Evolutionary conservation across 2,113 vertebrate genomes (phyloP).

Genomic region (Eonycteris spelaea): DNA sequence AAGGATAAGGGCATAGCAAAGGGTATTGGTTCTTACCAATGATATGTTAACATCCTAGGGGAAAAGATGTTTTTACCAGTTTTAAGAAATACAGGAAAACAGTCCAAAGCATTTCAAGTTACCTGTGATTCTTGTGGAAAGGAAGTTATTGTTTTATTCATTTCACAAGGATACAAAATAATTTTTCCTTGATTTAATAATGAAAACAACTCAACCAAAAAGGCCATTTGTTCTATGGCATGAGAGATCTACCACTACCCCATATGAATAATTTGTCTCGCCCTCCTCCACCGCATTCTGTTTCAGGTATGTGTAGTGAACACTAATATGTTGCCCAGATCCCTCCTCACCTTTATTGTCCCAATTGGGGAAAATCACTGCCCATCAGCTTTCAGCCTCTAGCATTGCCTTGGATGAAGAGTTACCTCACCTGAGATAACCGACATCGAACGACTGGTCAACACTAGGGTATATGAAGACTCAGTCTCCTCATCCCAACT

Average conservation of each 20-base stretch:
- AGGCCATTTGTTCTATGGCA: background rate
- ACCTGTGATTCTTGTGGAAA: background rate
- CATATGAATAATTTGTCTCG: background rate
- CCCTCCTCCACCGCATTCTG: background rate
- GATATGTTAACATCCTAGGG: background rate
- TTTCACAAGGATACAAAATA: background rate
- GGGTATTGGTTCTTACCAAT: background rate
- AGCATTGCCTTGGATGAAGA: background rate
- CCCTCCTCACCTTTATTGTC: background rate
- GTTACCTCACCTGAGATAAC: background rate
- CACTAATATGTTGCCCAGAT: background rate
- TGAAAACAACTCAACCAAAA: background rate
- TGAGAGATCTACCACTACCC: background rate
- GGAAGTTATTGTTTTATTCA: background rate
- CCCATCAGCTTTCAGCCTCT: background rate
- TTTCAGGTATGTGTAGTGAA: background rate
- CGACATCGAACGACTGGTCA: background rate
- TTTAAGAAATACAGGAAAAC: background rate
- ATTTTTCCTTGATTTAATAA: conserved; percentile 5
- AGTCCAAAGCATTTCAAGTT: background rate
- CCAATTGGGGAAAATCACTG: background rate
- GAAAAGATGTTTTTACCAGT: background rate
- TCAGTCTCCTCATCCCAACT: background rate
- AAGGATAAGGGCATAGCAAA: background rate
- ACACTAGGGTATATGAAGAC: background rate